These are phyloP conservation scores for Hemicrepidius hirtus DNA, from an alignment of 2,888 invertebrate genomes.

Conservation along the genomic window DNA sequence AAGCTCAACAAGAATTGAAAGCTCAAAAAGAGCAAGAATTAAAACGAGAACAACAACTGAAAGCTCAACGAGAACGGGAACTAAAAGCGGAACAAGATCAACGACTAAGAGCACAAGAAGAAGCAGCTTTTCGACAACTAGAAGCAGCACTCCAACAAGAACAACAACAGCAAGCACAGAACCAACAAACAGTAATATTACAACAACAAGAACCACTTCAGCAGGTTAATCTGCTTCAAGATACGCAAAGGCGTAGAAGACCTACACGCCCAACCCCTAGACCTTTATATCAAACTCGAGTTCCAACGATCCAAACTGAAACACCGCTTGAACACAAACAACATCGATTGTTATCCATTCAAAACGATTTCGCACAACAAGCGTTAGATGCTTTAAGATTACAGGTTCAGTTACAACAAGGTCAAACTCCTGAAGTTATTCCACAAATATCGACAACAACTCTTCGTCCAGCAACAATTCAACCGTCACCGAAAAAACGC, in stretches of 20 bases:
- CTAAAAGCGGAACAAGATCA: constrained; percentile 31
- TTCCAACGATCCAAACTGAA: constrained; percentile 6
- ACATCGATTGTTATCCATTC: constrained; percentile 66
- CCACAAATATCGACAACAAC: constrained; percentile 65
- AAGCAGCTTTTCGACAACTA: neutral
- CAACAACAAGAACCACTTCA: constrained; percentile 16
- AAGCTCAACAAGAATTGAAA: constrained; percentile 8
- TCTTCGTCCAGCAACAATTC: constrained; percentile 71
- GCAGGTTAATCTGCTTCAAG: neutral
- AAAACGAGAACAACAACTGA: constrained; percentile 15
- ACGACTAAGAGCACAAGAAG: neutral
- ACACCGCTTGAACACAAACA: constrained; percentile 40
- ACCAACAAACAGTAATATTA: neutral
- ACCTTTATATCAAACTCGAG: constrained; percentile 33
- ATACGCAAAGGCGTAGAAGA: constrained; percentile 46
- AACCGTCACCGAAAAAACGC: constrained; percentile 74
- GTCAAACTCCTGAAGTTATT: constrained; percentile 60
- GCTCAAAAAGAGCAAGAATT: constrained; percentile 8
- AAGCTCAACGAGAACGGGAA: neutral
- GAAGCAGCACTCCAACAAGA: constrained; percentile 63
- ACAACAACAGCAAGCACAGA: constrained; percentile 32
- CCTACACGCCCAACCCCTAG: constrained; percentile 16
- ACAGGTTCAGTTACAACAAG: constrained; percentile 66
- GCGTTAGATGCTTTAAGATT: constrained; percentile 69
- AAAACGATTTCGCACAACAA: constrained; percentile 70